Percentiles rank a stretch among this genome's conserved stretches.
phyloP scores from a whole-genome alignment of 2,888 invertebrate genomes.

The Abscondita cerata region DNA sequence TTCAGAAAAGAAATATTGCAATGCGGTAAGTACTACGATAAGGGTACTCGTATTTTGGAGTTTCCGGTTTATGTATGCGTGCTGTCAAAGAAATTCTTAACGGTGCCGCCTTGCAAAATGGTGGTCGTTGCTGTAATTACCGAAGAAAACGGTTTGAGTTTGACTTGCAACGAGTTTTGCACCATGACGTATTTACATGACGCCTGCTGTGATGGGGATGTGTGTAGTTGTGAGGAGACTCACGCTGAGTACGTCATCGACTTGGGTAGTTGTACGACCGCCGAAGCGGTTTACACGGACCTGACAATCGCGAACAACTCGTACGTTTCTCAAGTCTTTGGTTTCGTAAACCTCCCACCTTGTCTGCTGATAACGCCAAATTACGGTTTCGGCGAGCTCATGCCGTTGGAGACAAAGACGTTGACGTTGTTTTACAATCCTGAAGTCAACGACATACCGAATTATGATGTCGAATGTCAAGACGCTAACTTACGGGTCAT shows the following conservation, averaged over 20 bases:
- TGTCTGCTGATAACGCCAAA: slow-evolving; percentile 43
- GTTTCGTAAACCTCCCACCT: slow-evolving; percentile 46
- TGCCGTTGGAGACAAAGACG: slow-evolving; percentile 40
- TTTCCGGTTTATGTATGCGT: slow-evolving; percentile 39
- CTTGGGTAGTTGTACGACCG: slow-evolving; percentile 42
- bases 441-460: slow-evolving; percentile 33
- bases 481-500: slow-evolving; percentile 10
- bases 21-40: slow-evolving; percentile 24
- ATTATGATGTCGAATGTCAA: slow-evolving; percentile 18
- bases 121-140: slow-evolving; percentile 42
- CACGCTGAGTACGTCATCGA: slow-evolving; percentile 37
- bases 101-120: slow-evolving; percentile 40
- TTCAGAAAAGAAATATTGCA: slow-evolving; percentile 21
- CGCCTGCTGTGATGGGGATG: slow-evolving; percentile 35
- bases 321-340: slow-evolving; percentile 41
- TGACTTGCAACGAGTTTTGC: slow-evolving; percentile 24
- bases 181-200: slow-evolving; percentile 10
- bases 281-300: slow-evolving; percentile 40
- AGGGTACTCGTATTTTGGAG: slow-evolving; percentile 37
- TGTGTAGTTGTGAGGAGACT: too few relatives aligned
- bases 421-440: slow-evolving; percentile 39
- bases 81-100: slow-evolving; percentile 33
- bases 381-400: slow-evolving; percentile 44
- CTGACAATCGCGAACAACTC: slow-evolving; percentile 42
- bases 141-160: slow-evolving; percentile 32